Base-by-base conservation (phyloP, 1,140 invertebrate species). In the Liolophura sinensis region DNA sequence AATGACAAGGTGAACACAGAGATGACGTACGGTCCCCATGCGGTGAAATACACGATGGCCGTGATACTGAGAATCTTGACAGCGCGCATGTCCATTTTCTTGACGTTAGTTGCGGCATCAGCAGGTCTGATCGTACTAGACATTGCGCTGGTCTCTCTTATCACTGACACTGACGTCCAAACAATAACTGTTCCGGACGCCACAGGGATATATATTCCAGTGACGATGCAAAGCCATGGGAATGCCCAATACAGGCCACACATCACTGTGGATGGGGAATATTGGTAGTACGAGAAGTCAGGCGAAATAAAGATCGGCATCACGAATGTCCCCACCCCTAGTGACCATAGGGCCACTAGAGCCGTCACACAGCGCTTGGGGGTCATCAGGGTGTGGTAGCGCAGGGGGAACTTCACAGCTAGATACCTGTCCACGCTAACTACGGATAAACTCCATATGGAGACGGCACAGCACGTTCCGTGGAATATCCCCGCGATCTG, bases 211-310 rank as follows among this genome's bases (percentile, higher is more conserved):
- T 63, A 69, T 14, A 72, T 14, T 7, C 60, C 70, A n/a, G 73
- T 74, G 15, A 72, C 52, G 15, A 74, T 60, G 60, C 73, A 72
- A 49, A 74, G 70, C 54, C 64, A 62, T 22, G 57, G 49, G 50
- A 64, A 71, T 27, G 65, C 70, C 73, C 73, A 74, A 31, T 68
- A 69, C 24, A 74, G 25, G 7, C 73, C 73, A 55, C 73, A 74
- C 25, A 74, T 74, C 51, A 59, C 25, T 25, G 68, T 65, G 15
- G 63, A 55, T 14, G 40, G n/a, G 46, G 56, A 70, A 47, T 61
- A 70, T 40, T 68, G 16, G 50, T 74, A 74, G 22, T 70, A 70
- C 11, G 65, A 27, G 55, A 69, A 70, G n/a, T 67, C 51, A 9
- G 20, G 9, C 24, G 69, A 60, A 15, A 60, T 59, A 40, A 63